Percentiles rank a stretch among this genome's conserved stretches.
phyloP scores from a whole-genome alignment of 1,140 invertebrate species.

The Temnothorax nylanderi region DNA sequence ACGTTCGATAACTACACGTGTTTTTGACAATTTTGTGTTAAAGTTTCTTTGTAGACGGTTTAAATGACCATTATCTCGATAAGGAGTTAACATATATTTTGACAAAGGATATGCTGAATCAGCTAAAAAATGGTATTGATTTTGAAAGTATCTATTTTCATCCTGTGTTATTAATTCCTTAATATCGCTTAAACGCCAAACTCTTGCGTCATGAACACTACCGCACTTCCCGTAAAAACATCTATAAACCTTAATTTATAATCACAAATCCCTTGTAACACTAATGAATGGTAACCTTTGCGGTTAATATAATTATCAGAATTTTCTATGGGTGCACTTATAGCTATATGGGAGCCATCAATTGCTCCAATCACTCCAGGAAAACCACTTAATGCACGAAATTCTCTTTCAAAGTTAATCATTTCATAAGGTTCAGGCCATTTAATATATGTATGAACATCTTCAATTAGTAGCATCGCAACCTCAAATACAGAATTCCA shows the following conservation, averaged over 20 bases:
- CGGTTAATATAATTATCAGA: slow-evolving; percentile 34
- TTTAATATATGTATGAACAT: slow-evolving; percentile 7
- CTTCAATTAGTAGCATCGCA: slow-evolving; percentile 1
- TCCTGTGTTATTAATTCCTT: slow-evolving; percentile 13
- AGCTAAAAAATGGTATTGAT: slow-evolving; percentile 31
- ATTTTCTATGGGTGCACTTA: slow-evolving; percentile 34
- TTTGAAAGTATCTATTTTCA: slow-evolving; percentile 45
- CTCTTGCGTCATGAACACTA: slow-evolving; percentile 34
- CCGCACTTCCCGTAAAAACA: slow-evolving; percentile 25
- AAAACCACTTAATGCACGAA: neutral
- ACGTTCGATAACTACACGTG: neutral
- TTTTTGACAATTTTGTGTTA: slow-evolving; percentile 9
- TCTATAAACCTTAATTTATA: slow-evolving; percentile 42
- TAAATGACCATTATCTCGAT: slow-evolving; percentile 42
- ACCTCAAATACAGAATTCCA: slow-evolving; percentile 1
- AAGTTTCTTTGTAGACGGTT: slow-evolving; percentile 18
- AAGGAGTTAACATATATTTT: slow-evolving; percentile 39
- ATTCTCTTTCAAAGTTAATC: neutral
- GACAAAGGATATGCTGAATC: slow-evolving; percentile 43
- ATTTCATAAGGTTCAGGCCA: slow-evolving; percentile 9
- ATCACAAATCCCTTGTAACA: slow-evolving; percentile 48
- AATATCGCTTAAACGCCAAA: slow-evolving; percentile 25
- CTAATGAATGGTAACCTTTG: slow-evolving; percentile 38
- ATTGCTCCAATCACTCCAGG: neutral
- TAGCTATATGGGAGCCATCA: neutral